phyloP scores from a whole-genome alignment of 2,797 vertebrate genomes.

The Synanceia verrucosa region DNA sequence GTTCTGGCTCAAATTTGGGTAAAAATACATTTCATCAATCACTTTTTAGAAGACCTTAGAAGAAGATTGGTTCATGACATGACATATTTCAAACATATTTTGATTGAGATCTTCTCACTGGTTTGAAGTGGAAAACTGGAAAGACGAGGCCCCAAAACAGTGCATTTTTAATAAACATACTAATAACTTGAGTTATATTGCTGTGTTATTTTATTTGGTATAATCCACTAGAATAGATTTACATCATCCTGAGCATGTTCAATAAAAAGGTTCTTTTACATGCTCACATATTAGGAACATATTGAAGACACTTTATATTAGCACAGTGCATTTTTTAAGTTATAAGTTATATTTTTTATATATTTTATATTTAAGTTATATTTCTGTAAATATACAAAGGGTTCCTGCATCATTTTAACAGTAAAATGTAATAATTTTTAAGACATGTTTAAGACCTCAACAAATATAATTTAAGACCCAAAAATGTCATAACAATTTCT shows the following conservation, averaged over 20 bases:
- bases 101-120: neutral
- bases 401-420: too few species aligned
- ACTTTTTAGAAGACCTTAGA: too few species aligned
- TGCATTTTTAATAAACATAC: neutral
- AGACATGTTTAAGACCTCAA: too few species aligned
- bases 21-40: too few species aligned
- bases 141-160: neutral
- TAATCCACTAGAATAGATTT: neutral
- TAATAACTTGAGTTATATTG: neutral
- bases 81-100: neutral
- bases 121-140: neutral
- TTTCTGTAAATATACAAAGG: neutral
- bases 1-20: too few species aligned
- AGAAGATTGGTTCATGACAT: too few species aligned
- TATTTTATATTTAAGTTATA: too few species aligned
- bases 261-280: neutral
- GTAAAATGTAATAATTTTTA: too few species aligned
- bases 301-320: too few species aligned
- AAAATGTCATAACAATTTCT: too few species aligned
- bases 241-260: neutral
- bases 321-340: neutral
- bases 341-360: too few species aligned
- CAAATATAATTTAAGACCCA: too few species aligned
- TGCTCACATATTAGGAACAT: neutral
- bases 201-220: neutral